Percentiles rank a stretch among this genome's conserved stretches.
Conservation (phyloP, 2,888 invertebrate genomes). For the Harpalus rufipes region DNA sequence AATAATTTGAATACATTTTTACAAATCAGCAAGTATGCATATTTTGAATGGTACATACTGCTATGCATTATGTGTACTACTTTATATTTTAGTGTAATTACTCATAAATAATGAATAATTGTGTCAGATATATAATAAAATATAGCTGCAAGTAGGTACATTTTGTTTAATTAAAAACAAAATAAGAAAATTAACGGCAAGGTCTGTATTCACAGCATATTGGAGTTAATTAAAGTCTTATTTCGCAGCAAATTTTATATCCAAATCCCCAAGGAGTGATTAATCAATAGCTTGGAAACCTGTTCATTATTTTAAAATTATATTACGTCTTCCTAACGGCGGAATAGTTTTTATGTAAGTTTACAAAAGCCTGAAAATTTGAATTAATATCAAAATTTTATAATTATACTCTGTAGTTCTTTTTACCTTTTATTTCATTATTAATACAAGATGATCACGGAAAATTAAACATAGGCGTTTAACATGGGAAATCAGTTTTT, state of each 20-base stretch:
- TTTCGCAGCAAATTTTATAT: constrained; percentile 2
- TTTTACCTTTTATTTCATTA: too few species aligned
- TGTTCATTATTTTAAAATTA: constrained; percentile 7
- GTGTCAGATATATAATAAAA: not conserved
- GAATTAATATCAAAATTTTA: too few species aligned
- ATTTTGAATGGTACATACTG: too few species aligned
- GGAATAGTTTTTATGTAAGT: too few species aligned
- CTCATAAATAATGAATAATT: not conserved
- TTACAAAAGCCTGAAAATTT: too few species aligned
- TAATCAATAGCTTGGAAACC: not conserved
- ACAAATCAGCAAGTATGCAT: too few species aligned
- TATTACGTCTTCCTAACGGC: not conserved
- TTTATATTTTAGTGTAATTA: not conserved
- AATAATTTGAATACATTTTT: too few species aligned
- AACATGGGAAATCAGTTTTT: too few species aligned
- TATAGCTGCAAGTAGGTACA: not conserved
- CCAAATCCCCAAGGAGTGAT: not conserved
- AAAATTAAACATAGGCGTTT: too few species aligned
- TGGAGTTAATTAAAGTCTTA: constrained; percentile 2
- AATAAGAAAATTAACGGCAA: not conserved
- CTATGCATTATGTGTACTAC: too few species aligned
- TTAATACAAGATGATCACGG: too few species aligned
- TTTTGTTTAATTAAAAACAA: not conserved
- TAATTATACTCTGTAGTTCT: too few species aligned
- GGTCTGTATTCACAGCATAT: not conserved